phyloP scores from a whole-genome alignment of 35 echinoderm and acorn worm genomes.

The Lytechinus pictus region DNA sequence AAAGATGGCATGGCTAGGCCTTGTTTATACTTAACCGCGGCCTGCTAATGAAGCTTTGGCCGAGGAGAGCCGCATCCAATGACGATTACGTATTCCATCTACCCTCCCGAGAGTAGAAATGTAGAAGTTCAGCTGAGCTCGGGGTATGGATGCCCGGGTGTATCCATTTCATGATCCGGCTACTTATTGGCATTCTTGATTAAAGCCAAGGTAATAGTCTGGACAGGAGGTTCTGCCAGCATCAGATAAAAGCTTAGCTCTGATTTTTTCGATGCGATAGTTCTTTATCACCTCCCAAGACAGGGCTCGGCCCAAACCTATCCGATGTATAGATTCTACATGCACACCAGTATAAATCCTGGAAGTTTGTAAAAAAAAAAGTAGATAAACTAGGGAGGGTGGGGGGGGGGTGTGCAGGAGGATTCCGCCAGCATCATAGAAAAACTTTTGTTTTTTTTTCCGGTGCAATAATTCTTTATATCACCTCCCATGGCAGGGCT shows the following conservation, averaged over 20 bases:
- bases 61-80: not conserved
- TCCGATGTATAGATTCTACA: too few species aligned
- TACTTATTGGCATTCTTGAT: conserved; percentile 4
- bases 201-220: not conserved
- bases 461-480: too few species aligned
- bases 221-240: not conserved
- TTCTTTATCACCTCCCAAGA: not conserved
- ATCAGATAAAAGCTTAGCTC: not conserved
- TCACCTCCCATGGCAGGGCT: too few species aligned
- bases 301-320: too few species aligned
- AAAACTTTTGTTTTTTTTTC: too few species aligned
- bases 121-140: not conserved
- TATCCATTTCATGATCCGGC: not conserved
- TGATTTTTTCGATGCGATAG: not conserved
- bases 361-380: too few species aligned
- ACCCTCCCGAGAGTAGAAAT: not conserved
- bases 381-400: too few species aligned
- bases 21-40: conserved; percentile 38
- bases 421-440: too few species aligned
- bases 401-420: too few species aligned
- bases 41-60: conserved; percentile 21
- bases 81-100: not conserved
- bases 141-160: not conserved
- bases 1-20: not conserved
- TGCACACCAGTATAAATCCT: too few species aligned